Conservation (phyloP, 2,888 invertebrate genomes). For the Diloba caeruleocephala region DNA sequence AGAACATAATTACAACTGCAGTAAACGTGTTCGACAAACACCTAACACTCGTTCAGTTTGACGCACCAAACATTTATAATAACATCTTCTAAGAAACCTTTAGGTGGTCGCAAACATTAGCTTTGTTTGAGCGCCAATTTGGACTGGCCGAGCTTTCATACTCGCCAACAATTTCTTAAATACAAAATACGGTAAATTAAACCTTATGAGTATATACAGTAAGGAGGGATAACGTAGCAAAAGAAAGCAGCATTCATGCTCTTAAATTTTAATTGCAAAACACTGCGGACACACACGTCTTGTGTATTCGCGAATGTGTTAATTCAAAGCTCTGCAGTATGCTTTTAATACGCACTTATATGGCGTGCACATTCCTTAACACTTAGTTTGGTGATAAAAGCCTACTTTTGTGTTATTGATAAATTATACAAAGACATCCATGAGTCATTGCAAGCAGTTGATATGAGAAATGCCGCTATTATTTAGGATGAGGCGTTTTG, state of each 20-base stretch:
- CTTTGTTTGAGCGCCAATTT: conserved; percentile 84
- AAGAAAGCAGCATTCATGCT: conserved; percentile 51
- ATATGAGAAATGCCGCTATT: conserved; percentile 20
- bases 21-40: conserved; percentile 67
- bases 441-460: conserved; percentile 39
- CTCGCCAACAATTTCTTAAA: conserved; percentile 52
- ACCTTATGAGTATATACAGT: conserved; percentile 50
- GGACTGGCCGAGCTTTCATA: conserved; percentile 69
- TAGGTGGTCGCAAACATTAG: conserved; percentile 86
- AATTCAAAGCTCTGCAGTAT: conserved; percentile 76
- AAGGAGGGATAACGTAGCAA: conserved; percentile 47
- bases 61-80: conserved; percentile 54
- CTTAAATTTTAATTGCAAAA: conserved; percentile 82
- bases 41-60: conserved; percentile 58
- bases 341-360: conserved; percentile 74
- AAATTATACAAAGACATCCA: conserved; percentile 26
- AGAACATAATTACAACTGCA: conserved; percentile 63
- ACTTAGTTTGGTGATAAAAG: conserved; percentile 55
- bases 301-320: conserved; percentile 81
- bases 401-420: conserved; percentile 36
- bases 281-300: conserved; percentile 67
- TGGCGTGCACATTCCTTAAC: conserved; percentile 74
- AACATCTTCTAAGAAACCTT: conserved; percentile 76
- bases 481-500: conserved; percentile 12
- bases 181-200: conserved; percentile 42